Base-by-base conservation (phyloP, 2,888 invertebrate genomes). In the Elysia crispata region DNA sequence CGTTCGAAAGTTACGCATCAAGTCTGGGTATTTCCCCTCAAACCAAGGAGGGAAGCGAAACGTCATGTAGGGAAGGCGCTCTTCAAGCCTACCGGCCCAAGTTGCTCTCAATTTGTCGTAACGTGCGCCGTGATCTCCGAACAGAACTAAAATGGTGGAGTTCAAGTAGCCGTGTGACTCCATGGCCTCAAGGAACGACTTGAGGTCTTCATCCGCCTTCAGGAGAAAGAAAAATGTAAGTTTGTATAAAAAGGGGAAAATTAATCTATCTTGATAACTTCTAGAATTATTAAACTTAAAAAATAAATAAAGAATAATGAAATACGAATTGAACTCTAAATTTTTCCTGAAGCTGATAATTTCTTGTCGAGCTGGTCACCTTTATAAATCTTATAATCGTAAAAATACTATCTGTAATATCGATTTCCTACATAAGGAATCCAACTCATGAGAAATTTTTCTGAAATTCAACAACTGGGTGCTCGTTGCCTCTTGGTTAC, bases 31-130 rank as follows among this genome's bases (percentile, higher is more conserved):
- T 11, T 93, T 91, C 18, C 92, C 92, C 83, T 94, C 93, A 84
- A 97, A 95, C 91, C 94, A 94, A 0, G 94, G 92, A 0, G 98
- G 97, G 86, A 97, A 94, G 0, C 94, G 93, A 76, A 97, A 94
- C 0, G 95, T 95, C 91, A 98, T 96, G 86, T 97, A 95, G 0
- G 98, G 98, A 80, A 98, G 91, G 0, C 98, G 94, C 90, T 98
- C 98, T 88, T 98, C 98, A 80, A 96, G 94, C 91, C 97, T 97
- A 0, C 98, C 98, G 91, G 97, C 97, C 8, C 96, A 93, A 0
- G 97, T 97, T 87, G 95, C 95, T 0, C 98, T 94, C 13, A 97
- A 94, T 76, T 94, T 94, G 0, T 96, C 95, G 92, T 96, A 97
- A 89, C 97, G 87, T 6, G 89, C 86, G 0, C 98, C 98, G 91